Evolutionary conservation across 2,888 invertebrate genomes (phyloP).

Genomic region (Endotricha flammealis): DNA sequence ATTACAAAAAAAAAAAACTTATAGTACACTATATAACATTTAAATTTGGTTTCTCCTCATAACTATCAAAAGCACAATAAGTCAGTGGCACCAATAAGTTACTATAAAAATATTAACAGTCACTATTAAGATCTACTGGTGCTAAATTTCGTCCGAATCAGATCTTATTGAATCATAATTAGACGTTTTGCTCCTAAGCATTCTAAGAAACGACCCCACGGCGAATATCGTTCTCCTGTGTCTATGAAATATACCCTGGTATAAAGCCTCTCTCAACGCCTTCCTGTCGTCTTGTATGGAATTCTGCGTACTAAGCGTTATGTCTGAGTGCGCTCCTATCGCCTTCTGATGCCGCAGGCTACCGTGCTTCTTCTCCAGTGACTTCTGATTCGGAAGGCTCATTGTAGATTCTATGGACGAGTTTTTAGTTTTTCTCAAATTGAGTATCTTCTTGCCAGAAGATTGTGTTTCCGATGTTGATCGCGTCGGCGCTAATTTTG

Average conservation of each 20-base stretch:
- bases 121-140: constrained; percentile 35
- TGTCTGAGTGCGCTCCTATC: constrained; percentile 78
- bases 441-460: constrained; percentile 62
- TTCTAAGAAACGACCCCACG: constrained; percentile 84
- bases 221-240: constrained; percentile 87
- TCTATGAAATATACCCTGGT: constrained; percentile 87
- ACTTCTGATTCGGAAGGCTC: constrained; percentile 74
- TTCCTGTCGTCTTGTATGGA: constrained; percentile 80
- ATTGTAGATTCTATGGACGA: constrained; percentile 74
- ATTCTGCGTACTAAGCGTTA: constrained; percentile 69
- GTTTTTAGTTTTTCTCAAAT: constrained; percentile 70
- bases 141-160: constrained; percentile 76
- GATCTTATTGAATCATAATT: constrained; percentile 86
- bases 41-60: constrained; percentile 30
- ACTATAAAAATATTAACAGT: constrained; percentile 44
- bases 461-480: constrained; percentile 70
- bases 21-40: constrained; percentile 46
- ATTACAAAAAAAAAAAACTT: constrained; percentile 56
- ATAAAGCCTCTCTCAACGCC: constrained; percentile 84
- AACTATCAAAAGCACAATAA: constrained; percentile 62
- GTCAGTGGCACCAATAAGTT: constrained; percentile 60
- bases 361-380: constrained; percentile 74
- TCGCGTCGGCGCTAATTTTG: constrained; percentile 65
- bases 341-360: constrained; percentile 80
- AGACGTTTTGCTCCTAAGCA: constrained; percentile 85